Base-by-base conservation (phyloP, 2,888 invertebrate species). In the Pegoplata infirma region DNA sequence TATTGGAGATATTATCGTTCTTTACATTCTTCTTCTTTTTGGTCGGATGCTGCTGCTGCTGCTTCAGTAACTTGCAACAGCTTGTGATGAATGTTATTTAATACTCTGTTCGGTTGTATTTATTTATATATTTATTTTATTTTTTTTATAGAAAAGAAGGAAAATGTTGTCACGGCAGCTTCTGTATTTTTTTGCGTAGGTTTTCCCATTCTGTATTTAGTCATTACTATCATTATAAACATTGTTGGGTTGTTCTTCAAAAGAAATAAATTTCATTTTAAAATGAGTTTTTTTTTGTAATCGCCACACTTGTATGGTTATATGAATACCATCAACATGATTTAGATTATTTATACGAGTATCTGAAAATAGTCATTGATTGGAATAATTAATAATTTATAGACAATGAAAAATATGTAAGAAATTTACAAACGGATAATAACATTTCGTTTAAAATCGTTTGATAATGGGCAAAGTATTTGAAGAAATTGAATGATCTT, bases 41-140 rank as follows among this genome's bases (percentile, higher is more conserved):
- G 53, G 25, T 76, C 47, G 71, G 25, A 66, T 63, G 40, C 75
- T 68, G 49, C 51, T 63, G 56, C 16, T 49, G 16, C 25, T 47
- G 44, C 56, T 44, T 28, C 67, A 73, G 25, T 73, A 68, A n/a
- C n/a, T n/a, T n/a, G 63, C 66, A 75, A 40, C 68, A 68, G 69
- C 69, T 76, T 76, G 75, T 75, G 75, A 75, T 72, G 79, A 75
- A 71, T 79, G 79, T 79, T 79, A 79, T 75, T 75, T 75, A 75
- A 79, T 75, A 75, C 63, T 55, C 12, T 47, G 23, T n/a, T n/a
- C n/a, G n/a, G n/a, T n/a, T n/a, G n/a, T n/a, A n/a, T n/a, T n/a
- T n/a, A 55, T 55, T 59, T 51, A 71, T 44, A 49, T 56, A 72
- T 67, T 71, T 69, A 64, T 71, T 49, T 51, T 21, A 64, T 71